Percentiles rank a stretch among this genome's conserved stretches.
phyloP scores from a whole-genome alignment of 2,113 vertebrate genomes.

The Aegypius monachus region DNA sequence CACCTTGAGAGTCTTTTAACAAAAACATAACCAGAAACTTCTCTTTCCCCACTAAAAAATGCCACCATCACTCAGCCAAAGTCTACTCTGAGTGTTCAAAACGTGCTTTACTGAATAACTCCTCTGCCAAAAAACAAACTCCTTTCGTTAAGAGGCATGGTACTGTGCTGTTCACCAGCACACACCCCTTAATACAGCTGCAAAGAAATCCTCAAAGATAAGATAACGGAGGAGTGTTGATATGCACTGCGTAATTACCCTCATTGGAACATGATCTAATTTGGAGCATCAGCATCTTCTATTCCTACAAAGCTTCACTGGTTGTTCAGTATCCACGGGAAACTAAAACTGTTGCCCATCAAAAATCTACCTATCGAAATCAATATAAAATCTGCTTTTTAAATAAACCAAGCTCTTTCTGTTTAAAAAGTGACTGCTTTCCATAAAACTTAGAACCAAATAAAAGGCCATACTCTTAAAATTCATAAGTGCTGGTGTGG shows the following conservation, averaged over 20 bases:
- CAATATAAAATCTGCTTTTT: neutral
- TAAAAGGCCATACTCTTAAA: neutral
- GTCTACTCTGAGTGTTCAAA: neutral
- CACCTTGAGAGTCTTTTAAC: neutral
- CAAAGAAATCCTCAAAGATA: neutral
- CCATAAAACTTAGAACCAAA: neutral
- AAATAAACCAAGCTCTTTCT: neutral
- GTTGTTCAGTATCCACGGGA: neutral
- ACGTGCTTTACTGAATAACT: neutral
- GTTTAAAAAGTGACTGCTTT: neutral
- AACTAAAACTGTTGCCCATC: neutral
- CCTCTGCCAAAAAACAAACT: neutral
- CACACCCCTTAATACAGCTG: neutral
- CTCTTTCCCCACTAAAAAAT: neutral
- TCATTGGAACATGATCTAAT: neutral
- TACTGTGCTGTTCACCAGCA: neutral
- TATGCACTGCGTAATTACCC: neutral
- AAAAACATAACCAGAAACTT: neutral
- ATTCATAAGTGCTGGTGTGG: neutral
- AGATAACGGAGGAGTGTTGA: neutral
- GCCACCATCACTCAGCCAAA: neutral
- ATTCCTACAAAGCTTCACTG: neutral
- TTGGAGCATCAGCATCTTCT: neutral
- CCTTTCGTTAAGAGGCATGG: neutral
- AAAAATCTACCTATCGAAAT: neutral